phyloP scores from a whole-genome alignment of 2,888 invertebrate species.

The Gandaritis pyraliata region DNA sequence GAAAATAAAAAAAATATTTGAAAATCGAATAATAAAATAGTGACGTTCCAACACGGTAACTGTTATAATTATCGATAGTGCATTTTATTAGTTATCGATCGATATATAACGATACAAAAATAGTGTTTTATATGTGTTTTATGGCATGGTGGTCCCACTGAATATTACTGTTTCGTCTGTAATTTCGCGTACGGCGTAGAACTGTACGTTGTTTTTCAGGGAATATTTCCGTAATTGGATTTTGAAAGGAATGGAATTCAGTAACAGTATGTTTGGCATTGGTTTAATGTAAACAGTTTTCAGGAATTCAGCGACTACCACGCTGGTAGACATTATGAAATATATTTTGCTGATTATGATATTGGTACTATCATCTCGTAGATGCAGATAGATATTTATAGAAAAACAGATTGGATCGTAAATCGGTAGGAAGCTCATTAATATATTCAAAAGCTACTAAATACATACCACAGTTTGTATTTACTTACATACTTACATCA shows the following conservation, averaged over 20 bases:
- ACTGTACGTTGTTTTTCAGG: constrained; percentile 44
- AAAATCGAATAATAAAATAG: constrained; percentile 32
- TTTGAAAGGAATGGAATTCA: constrained; percentile 24
- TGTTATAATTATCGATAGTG: constrained; percentile 28
- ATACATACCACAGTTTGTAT: background rate
- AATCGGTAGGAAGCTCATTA: constrained; percentile 17
- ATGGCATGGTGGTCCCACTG: constrained; percentile 67
- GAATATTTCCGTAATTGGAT: constrained; percentile 42
- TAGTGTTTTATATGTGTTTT: constrained; percentile 75
- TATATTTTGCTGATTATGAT: constrained; percentile 16
- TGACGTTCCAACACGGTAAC: constrained; percentile 23
- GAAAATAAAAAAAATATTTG: constrained; percentile 44
- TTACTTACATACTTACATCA: background rate
- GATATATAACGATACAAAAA: constrained; percentile 70
- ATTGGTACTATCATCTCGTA: constrained; percentile 6
- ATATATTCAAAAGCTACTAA: background rate
- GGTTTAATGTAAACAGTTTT: constrained; percentile 24
- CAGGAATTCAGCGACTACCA: constrained; percentile 7
- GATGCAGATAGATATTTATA: constrained; percentile 17
- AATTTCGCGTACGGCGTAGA: constrained; percentile 46
- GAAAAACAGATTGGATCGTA: constrained; percentile 17
- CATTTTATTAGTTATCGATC: constrained; percentile 51
- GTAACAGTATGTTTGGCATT: constrained; percentile 20
- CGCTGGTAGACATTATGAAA: constrained; percentile 8
- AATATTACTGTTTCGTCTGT: constrained; percentile 54